phyloP scores from a whole-genome alignment of 2,888 invertebrate species.

The Polymixis lichenea region DNA sequence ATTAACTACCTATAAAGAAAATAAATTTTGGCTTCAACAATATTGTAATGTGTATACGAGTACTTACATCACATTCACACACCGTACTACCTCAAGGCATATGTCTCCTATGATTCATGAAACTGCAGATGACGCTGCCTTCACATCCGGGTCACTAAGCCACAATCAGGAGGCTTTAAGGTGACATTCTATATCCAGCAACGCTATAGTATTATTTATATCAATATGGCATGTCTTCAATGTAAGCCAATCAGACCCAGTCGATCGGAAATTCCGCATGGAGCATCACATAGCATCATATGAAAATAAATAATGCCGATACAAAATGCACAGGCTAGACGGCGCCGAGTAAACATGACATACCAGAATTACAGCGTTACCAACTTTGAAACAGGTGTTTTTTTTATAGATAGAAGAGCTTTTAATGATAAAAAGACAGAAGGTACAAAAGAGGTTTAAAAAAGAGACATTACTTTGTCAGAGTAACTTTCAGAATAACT shows the following conservation, averaged over 20 bases:
- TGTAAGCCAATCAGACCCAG: conserved; percentile 41
- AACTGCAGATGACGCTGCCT: conserved; percentile 58
- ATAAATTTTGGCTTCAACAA: conserved; percentile 6
- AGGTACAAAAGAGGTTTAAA: not conserved
- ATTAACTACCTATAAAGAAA: conserved; percentile 15
- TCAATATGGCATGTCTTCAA: conserved; percentile 28
- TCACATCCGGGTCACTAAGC: conserved; percentile 74
- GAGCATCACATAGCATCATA: conserved; percentile 38
- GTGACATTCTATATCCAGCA: conserved; percentile 34
- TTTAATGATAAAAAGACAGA: not conserved
- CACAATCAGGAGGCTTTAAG: conserved; percentile 45
- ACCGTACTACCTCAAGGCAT: conserved; percentile 54
- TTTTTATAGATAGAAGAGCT: conserved; percentile 1
- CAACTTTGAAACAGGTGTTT: not conserved
- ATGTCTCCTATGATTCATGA: conserved; percentile 63
- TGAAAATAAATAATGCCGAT: conserved; percentile 56
- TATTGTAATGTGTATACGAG: conserved; percentile 44
- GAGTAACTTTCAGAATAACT: conserved; percentile 21
- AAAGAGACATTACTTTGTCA: not conserved
- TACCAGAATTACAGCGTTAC: not conserved
- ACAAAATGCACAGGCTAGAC: conserved; percentile 42
- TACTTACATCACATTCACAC: conserved; percentile 45
- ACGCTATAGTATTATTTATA: conserved; percentile 40
- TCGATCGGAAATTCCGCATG: conserved; percentile 53
- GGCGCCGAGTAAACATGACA: conserved; percentile 14